Percentiles rank a stretch among this genome's conserved stretches.
Conservation (phyloP, 2,797 vertebrate genomes). For the Parauchenoglanis ngamensis region DNA sequence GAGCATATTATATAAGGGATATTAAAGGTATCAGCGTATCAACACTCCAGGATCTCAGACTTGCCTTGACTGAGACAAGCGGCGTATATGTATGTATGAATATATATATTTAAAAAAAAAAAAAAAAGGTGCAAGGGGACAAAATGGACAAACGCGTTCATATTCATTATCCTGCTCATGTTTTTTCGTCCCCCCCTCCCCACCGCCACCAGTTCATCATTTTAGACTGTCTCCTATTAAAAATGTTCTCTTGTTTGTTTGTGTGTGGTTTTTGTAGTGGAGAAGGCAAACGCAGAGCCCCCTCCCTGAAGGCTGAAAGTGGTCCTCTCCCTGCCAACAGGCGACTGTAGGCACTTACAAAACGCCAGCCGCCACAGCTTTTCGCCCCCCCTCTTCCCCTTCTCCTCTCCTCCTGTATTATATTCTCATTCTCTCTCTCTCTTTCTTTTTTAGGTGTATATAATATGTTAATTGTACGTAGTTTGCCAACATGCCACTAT, state of each 20-base stretch:
- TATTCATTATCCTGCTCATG: conserved; percentile 65
- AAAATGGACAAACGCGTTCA: conserved; percentile 50
- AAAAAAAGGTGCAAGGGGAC: not conserved
- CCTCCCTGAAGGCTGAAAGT: conserved; percentile 99
- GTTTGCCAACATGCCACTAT: conserved; percentile 31
- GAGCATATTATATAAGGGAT: not conserved
- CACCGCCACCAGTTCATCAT: conserved; percentile 57
- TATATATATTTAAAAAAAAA: no score
- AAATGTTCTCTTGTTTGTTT: conserved; percentile 99
- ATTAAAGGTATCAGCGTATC: not conserved
- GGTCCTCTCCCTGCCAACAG: conserved; percentile 99
- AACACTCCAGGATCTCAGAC: not conserved
- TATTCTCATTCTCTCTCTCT: not conserved
- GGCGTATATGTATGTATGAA: not conserved
- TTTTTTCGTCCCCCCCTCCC: conserved; percentile 51
- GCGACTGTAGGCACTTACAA: conserved; percentile 97
- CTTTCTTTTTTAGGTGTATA: conserved; percentile 10
- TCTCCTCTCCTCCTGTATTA: conserved; percentile 55
- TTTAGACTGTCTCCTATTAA: conserved; percentile 86
- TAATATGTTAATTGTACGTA: conserved; percentile 18
- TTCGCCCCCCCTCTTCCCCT: conserved; percentile 48
- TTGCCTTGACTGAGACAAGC: not conserved
- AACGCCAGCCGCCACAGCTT: conserved; percentile 84
- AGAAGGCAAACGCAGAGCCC: conserved; percentile 99
- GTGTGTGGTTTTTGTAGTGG: conserved; percentile 99